Base-by-base conservation (phyloP, 2,797 vertebrate genomes). In the Rhinella marina region DNA sequence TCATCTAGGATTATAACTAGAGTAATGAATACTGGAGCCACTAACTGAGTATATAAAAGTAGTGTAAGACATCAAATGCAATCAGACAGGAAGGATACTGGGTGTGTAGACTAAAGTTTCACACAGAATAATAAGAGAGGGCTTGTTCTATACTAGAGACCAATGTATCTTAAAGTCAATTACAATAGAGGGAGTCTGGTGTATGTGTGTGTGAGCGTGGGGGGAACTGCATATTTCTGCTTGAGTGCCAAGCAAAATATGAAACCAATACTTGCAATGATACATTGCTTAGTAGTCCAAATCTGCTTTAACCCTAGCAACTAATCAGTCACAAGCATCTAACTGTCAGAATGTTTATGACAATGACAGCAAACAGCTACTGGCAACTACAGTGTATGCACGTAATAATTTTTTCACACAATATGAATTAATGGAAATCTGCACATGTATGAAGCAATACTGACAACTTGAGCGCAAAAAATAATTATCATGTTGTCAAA, bases 1-100 rank as follows among this genome's bases (percentile, higher is more conserved):
- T 81, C 25, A 77, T 81, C 52, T 64, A 64, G 23, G 32, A 66
- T 81, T 81, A 64, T 81, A 25, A 76, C 25, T 25, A 77, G n/a
- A 7, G 23, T 52, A 77, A 54, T 77, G 50, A 77, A 25, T 25
- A 77, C 12, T 54, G 48, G 50, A 52, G 59, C 66, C 61, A 66
- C 80, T 81, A 52, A 81, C 80, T 64, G 32, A 23, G 80, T 19
- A 81, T 81, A 50, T 66, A 81, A 66, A 64, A 64, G 59, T 41
- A 66, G 21, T 48, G 61, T 50, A 50, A 64, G 61, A 81, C 61
- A 81, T 81, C 57, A 50, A 64, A 81, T 81, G 21, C n/a, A 50
- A n/a, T 11, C 12, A 81, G 32, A 29, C 80, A 50, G 32, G 27
- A 29, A n/a, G 57, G 59, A 64, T 81, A 48, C 57, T 48, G 59